Percentiles rank a stretch among this genome's conserved stretches.
Evolutionary conservation across 2,113 vertebrate species (phyloP).

Genomic region (Zosterops pallidus): DNA sequence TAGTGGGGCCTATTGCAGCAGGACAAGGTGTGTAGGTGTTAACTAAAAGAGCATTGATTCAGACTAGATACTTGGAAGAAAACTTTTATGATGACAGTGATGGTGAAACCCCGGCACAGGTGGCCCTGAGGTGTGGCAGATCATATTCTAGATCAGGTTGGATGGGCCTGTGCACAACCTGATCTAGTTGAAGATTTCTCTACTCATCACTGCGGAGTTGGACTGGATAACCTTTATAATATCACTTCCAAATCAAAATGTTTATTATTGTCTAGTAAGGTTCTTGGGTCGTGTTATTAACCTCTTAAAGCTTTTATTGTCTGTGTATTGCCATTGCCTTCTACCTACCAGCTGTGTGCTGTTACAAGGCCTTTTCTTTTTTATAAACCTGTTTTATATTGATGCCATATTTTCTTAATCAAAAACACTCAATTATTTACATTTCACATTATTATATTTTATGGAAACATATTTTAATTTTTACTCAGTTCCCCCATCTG

Average conservation of each 20-base stretch:
- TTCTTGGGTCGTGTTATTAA: neutral
- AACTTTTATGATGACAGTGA: neutral
- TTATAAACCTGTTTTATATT: neutral
- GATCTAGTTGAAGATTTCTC: too few species aligned
- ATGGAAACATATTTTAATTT: conserved; percentile 44
- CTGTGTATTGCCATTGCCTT: neutral
- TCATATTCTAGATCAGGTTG: neutral
- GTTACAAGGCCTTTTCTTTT: neutral
- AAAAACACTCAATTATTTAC: neutral
- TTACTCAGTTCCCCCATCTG: conserved; percentile 12
- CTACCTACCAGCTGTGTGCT: neutral
- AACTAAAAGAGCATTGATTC: neutral
- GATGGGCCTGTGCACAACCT: rapidly evolving
- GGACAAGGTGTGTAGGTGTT: neutral
- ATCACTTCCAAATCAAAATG: neutral
- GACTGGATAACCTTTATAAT: neutral
- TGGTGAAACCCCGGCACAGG: rapidly evolving
- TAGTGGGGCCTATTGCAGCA: rapidly evolving
- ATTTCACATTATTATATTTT: neutral
- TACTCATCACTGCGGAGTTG: neutral
- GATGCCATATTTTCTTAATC: neutral
- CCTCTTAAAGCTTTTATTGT: neutral
- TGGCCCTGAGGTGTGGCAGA: neutral
- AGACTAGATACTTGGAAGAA: neutral
- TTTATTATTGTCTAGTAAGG: neutral